Evolutionary conservation across 2,113 vertebrate genomes (phyloP).

Genomic region (Alethe castanea): DNA sequence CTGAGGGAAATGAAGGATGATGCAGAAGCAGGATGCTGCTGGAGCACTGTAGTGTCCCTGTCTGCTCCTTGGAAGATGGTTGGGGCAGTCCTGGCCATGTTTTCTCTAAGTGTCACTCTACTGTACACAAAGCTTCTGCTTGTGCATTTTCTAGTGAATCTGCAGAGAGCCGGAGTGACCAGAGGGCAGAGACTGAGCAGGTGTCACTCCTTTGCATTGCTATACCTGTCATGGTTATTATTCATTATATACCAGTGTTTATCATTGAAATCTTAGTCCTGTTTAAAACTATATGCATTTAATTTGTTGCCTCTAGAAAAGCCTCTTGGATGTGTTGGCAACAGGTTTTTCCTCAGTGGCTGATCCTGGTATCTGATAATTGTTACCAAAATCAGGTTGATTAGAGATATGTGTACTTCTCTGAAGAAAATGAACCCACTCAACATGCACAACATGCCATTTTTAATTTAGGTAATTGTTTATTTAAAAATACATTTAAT

Average conservation of each 20-base stretch:
- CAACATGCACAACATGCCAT: not conserved
- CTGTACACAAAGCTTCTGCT: not conserved
- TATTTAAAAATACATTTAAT: not conserved
- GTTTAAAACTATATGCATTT: not conserved
- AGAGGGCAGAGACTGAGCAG: not conserved
- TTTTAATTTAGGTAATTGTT: not conserved
- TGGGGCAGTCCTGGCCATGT: accelerated
- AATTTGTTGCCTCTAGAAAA: not conserved
- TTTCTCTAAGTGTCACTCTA: not conserved
- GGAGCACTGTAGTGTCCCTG: not conserved
- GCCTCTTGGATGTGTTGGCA: not conserved
- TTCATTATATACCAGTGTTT: not conserved
- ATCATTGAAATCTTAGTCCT: not conserved
- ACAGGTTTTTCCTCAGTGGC: not conserved
- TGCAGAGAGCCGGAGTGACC: not conserved
- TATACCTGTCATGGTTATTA: accelerated
- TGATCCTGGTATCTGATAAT: not conserved
- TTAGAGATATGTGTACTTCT: not conserved
- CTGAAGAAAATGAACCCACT: not conserved
- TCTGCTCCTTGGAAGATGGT: not conserved
- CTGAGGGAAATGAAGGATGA: not conserved
- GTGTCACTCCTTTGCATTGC: not conserved
- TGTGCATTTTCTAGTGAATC: not conserved
- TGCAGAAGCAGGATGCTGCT: not conserved
- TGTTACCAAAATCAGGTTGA: not conserved